Base-by-base conservation (phyloP, 2,888 invertebrate genomes). In the Dicyrtomina minuta region DNA sequence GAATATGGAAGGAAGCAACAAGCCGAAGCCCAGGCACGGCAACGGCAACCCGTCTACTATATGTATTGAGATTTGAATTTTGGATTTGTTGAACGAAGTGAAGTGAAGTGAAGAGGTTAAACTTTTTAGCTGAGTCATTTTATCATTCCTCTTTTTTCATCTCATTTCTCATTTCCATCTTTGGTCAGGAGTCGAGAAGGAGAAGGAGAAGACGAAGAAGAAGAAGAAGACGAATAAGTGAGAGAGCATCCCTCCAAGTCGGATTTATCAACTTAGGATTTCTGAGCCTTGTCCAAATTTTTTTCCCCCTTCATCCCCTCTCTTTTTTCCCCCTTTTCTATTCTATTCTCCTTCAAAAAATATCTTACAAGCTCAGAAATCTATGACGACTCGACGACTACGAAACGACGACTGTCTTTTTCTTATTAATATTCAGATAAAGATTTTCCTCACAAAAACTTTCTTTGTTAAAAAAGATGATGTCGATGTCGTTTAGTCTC, bases 161-260 rank as follows among this genome's bases (percentile, higher is more conserved):
- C 46, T 64, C 64, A 59, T 61, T 68, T 44, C 68, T 68, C 69
- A 64, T 64, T 64, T 69, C 69, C 69, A 69, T 69, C 62, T 69
- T 69, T 69, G 69, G 69, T 64, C 69, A 69, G 44, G 66, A 55
- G 66, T 26, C 41, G 44, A 58, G 44, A n/a, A 61, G 61, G 26
- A 56, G 56, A 17, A 33, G 56, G 13, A 20, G 46, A 13, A n/a
- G n/a, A n/a, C n/a, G n/a, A n/a, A n/a, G n/a, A 51, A 17, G 43
- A 13, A 43, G 15, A 43, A 43, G 43, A 43, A 43, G 43, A 43
- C 13, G 43, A 56, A n/a, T n/a, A n/a, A 33, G 33, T 5, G 41
- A 33, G 41, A 58, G 62, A 65, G 55, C 65, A 22, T 61, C 49
- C 49, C 41, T 64, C 64, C 51, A 53, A 64, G 64, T 65, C 65